A percentile compares a stretch with the other conserved stretches of the same genome.
Conservation (phyloP, 2,113 vertebrate genomes). For the Cephalopterus ornatus region DNA sequence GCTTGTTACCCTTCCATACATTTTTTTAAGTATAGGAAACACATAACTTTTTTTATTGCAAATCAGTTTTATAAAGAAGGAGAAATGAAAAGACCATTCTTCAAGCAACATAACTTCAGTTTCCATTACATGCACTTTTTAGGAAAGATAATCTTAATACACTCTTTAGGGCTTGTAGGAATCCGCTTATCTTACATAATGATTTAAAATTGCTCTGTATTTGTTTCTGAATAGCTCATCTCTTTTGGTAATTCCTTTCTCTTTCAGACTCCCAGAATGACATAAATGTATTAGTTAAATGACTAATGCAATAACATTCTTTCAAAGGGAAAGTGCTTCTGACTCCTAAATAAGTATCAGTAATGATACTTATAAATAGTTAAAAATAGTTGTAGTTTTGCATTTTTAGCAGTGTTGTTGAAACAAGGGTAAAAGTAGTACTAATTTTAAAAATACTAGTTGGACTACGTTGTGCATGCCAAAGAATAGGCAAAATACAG, state of each 20-base stretch:
- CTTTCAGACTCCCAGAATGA: not conserved
- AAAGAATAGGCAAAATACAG: not conserved
- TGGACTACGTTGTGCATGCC: rapidly evolving
- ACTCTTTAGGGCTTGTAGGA: not conserved
- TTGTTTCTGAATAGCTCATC: not conserved
- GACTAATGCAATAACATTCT: not conserved
- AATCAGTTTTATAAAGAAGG: not conserved
- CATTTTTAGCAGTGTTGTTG: not conserved
- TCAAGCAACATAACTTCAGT: not conserved
- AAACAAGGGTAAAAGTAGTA: not conserved
- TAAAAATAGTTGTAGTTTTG: not conserved
- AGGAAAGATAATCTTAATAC: not conserved
- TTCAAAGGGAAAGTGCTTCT: not conserved
- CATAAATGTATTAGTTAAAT: not conserved
- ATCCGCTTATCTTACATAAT: not conserved
- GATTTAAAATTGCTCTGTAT: not conserved
- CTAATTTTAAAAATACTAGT: not conserved
- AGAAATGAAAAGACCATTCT: not conserved
- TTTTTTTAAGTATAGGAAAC: not conserved
- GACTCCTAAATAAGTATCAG: not conserved
- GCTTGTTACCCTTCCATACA: not conserved
- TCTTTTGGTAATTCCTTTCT: slow-evolving; percentile 20
- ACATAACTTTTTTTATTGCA: not conserved
- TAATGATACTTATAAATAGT: not conserved
- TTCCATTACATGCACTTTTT: not conserved